phyloP scores from a whole-genome alignment of 2,797 vertebrate genomes.

The Rousettus madagascariensis region DNA sequence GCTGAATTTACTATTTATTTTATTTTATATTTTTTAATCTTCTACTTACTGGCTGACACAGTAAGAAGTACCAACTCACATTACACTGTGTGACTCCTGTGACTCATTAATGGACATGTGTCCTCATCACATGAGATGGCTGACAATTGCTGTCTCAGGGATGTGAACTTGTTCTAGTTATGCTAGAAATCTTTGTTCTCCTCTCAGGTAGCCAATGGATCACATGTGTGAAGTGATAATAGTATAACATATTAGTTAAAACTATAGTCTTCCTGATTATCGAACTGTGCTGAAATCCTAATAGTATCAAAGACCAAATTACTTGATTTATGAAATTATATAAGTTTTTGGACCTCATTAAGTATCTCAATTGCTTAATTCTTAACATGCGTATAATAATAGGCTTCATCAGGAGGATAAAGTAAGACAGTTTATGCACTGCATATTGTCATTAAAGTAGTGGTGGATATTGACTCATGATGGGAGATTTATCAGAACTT shows the following conservation, averaged over 20 bases:
- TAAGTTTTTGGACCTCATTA: not conserved
- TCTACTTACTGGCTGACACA: not conserved
- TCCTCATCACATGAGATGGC: not conserved
- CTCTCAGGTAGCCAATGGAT: not conserved
- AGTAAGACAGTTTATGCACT: not conserved
- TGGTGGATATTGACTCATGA: not conserved
- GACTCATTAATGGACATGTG: not conserved
- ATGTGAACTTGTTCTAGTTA: not conserved
- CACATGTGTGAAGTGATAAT: not conserved
- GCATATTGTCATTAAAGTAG: not conserved
- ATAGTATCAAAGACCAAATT: not conserved
- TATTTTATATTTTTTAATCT: not conserved
- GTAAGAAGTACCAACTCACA: not conserved
- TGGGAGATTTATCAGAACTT: not conserved
- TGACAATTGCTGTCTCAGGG: not conserved
- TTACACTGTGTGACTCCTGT: not conserved
- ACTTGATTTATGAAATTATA: not conserved
- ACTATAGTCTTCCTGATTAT: not conserved
- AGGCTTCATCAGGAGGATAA: not conserved
- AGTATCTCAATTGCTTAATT: not conserved
- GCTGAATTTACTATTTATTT: slow-evolving; percentile 4
- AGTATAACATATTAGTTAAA: not conserved
- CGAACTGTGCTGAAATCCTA: not conserved
- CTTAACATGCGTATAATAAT: not conserved
- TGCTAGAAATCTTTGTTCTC: not conserved